Evolutionary conservation across 2,888 invertebrate genomes (phyloP).

Genomic region (Oligia latruncula): DNA sequence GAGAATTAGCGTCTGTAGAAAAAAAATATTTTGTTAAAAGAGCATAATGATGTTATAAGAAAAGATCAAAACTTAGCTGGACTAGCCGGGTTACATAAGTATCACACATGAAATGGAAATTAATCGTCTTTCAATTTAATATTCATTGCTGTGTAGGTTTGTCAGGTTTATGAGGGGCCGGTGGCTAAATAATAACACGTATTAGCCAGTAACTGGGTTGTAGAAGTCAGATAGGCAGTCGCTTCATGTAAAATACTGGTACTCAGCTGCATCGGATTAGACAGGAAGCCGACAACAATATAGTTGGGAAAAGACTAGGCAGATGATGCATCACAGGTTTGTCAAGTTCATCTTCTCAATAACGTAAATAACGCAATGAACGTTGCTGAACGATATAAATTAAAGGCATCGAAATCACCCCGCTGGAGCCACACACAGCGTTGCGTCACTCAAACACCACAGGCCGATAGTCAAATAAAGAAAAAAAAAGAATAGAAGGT

Average conservation of each 20-base stretch:
- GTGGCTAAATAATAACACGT: too few relatives aligned
- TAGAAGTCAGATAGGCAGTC: too few relatives aligned
- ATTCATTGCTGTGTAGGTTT: not conserved
- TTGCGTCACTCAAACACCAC: not conserved
- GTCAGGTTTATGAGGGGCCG: too few relatives aligned
- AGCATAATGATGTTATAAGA: not conserved
- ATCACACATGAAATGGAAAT: not conserved
- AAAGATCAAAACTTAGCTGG: not conserved
- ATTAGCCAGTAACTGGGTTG: too few relatives aligned
- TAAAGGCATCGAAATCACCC: not conserved
- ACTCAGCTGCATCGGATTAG: too few relatives aligned
- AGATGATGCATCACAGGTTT: not conserved
- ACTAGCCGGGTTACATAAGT: not conserved
- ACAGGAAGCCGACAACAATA: too few relatives aligned
- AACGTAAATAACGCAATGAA: too few relatives aligned
- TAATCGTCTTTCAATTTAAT: not conserved
- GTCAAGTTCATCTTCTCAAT: not conserved
- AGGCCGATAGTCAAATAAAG: not conserved
- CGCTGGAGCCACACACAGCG: not conserved
- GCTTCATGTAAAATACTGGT: too few relatives aligned
- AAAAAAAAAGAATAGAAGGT: conserved; percentile 19
- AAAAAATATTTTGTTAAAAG: not conserved
- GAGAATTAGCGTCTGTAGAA: not conserved
- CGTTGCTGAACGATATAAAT: not conserved
- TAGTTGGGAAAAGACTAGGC: too few relatives aligned